Percentiles rank a stretch among this genome's conserved stretches.
These are phyloP conservation scores for Digitonthophagus gazella DNA, from an alignment of 2,888 invertebrate species.

Conservation along the genomic window DNA sequence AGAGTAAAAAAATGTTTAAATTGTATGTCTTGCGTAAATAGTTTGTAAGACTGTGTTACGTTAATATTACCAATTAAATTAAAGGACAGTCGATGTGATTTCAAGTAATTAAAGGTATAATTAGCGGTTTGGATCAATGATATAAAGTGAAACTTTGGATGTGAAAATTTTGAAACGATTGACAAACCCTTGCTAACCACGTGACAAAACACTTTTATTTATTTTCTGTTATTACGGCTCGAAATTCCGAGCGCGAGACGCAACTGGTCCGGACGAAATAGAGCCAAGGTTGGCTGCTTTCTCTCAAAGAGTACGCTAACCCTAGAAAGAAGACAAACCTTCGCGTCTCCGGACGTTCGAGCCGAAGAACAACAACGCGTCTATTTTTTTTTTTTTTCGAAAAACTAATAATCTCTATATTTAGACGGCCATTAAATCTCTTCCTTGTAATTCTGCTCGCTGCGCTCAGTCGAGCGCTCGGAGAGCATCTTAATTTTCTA, in stretches of 20 bases:
- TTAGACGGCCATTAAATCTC: not conserved
- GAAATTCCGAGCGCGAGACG: not conserved
- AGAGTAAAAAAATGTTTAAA: no score
- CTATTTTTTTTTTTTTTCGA: not conserved
- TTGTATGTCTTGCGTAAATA: no score
- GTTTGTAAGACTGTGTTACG: no score
- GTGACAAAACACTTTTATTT: no score
- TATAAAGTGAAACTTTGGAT: no score
- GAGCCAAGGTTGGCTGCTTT: not conserved
- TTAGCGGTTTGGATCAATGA: no score
- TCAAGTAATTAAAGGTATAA: no score
- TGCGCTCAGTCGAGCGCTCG: not conserved
- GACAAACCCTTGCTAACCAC: no score
- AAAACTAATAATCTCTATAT: not conserved
- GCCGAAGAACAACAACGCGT: not conserved
- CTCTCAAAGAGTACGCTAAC: not conserved
- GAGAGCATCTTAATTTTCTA: not conserved
- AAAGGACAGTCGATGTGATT: no score
- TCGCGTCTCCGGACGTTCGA: not conserved
- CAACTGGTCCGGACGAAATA: not conserved
- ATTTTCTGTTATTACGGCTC: not conserved
- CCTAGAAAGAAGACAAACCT: not conserved
- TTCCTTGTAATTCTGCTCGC: not conserved
- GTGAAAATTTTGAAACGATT: no score
- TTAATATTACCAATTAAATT: no score